Conservation (phyloP, 2,888 invertebrate species). For the Rhingia campestris region DNA sequence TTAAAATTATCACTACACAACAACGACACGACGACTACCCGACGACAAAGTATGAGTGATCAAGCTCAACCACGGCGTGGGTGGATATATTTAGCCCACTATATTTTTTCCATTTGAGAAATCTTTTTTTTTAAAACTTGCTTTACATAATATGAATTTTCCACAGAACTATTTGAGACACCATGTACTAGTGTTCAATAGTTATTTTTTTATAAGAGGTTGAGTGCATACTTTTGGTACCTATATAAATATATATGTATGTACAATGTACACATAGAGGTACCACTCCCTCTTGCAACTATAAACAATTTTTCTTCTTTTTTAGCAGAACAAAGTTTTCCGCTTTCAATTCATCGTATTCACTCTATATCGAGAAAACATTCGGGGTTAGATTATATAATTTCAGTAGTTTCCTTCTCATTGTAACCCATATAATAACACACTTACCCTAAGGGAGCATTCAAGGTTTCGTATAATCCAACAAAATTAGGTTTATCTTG, state of each 20-base stretch:
- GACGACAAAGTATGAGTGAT: slow-evolving; percentile 48
- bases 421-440: slow-evolving; percentile 1
- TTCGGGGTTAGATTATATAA: slow-evolving; percentile 58
- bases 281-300: slow-evolving; percentile 67
- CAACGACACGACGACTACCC: slow-evolving; percentile 28
- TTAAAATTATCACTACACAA: slow-evolving; percentile 58
- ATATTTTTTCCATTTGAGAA: slow-evolving; percentile 61
- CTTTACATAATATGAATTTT: slow-evolving; percentile 52
- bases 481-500: slow-evolving; percentile 16
- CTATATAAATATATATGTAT: slow-evolving; percentile 1
- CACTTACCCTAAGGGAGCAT: slow-evolving; percentile 65
- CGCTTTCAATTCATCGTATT: slow-evolving; percentile 38
- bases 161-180: slow-evolving; percentile 23
- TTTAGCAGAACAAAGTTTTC: slow-evolving; percentile 10
- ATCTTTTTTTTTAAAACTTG: slow-evolving; percentile 46
- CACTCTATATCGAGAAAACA: slow-evolving; percentile 34
- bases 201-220: slow-evolving; percentile 41
- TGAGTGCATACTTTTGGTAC: slow-evolving; percentile 15
- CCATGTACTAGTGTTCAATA: slow-evolving; percentile 41
- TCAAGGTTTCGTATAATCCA: slow-evolving; percentile 61
- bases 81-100: slow-evolving; percentile 72
- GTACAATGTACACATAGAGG: neutral
- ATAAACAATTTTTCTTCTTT: slow-evolving; percentile 50
- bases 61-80: slow-evolving; percentile 62
- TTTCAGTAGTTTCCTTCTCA: slow-evolving; percentile 26